A percentile compares a stretch with the other conserved stretches of the same genome.
phyloP scores from a whole-genome alignment of 2,797 vertebrate genomes.

The Enoplosus armatus region DNA sequence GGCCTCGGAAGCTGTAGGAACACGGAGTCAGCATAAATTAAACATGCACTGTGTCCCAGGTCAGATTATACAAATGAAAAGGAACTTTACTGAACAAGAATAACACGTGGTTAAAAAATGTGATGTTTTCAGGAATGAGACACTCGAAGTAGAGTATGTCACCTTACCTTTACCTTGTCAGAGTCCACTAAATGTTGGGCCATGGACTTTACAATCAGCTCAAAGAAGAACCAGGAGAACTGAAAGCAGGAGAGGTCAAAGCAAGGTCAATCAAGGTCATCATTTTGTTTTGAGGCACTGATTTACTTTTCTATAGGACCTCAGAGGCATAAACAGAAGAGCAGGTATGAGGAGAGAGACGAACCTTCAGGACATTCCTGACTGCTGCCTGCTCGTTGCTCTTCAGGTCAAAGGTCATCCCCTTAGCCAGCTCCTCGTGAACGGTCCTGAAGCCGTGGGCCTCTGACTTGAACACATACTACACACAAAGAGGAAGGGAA shows the following conservation, averaged over 20 bases:
- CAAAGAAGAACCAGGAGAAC: slow-evolving; percentile 99
- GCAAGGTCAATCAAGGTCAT: slow-evolving; percentile 5
- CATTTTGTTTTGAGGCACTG: neutral
- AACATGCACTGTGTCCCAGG: neutral
- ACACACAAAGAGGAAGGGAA: slow-evolving; percentile 13
- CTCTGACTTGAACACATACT: slow-evolving; percentile 96
- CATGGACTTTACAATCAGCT: slow-evolving; percentile 96
- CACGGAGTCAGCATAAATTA: neutral
- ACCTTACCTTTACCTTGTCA: slow-evolving; percentile 89
- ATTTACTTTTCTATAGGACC: neutral
- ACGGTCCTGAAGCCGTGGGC: slow-evolving; percentile 91
- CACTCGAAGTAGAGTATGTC: neutral
- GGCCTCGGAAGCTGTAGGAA: slow-evolving; percentile 89
- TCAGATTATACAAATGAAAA: slow-evolving; percentile 2
- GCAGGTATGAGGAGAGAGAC: slow-evolving; percentile 13
- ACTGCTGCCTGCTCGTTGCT: slow-evolving; percentile 92
- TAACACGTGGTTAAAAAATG: neutral
- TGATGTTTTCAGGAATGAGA: neutral
- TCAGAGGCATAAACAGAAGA: neutral
- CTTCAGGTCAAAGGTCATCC: slow-evolving; percentile 93
- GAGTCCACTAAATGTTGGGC: slow-evolving; percentile 93
- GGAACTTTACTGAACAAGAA: neutral
- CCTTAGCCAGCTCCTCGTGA: slow-evolving; percentile 96
- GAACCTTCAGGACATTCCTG: slow-evolving; percentile 93
- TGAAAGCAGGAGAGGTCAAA: slow-evolving; percentile 69